Conservation (phyloP, 2,113 vertebrate species). For the Cynopterus brachyotis region DNA sequence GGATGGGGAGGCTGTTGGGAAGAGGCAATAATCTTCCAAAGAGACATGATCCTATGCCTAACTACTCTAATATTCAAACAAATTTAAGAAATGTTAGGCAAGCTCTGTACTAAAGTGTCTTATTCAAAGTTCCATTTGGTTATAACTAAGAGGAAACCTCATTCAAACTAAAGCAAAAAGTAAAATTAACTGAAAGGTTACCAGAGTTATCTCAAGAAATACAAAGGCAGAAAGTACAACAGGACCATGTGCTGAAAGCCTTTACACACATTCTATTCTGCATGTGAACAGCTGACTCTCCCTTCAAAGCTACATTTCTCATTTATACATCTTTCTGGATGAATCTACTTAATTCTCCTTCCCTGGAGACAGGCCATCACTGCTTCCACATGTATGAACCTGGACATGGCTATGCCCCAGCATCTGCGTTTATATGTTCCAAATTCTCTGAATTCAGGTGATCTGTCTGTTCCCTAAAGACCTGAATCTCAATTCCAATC, state of each 20-base stretch:
- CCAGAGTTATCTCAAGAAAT: not conserved
- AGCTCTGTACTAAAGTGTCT: not conserved
- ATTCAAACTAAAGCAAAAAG: not conserved
- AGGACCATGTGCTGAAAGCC: not conserved
- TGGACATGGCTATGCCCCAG: not conserved
- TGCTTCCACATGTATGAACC: not conserved
- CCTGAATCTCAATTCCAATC: not conserved
- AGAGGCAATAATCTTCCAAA: not conserved
- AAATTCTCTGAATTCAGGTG: constrained; percentile 5
- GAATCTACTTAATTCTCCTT: not conserved
- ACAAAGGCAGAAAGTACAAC: not conserved
- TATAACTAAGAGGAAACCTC: not conserved
- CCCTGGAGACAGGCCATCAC: not conserved
- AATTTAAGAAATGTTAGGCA: not conserved
- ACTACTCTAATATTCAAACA: not conserved
- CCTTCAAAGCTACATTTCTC: not conserved
- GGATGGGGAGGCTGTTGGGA: accelerated
- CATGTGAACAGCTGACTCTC: not conserved
- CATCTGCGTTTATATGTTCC: not conserved
- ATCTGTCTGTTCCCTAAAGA: not conserved
- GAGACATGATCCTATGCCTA: not conserved
- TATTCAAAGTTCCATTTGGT: not conserved
- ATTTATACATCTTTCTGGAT: not conserved
- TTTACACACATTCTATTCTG: not conserved
- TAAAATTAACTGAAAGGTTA: not conserved